phyloP scores from a whole-genome alignment of 30 jellyfish, hydroid and myxozoan species.

The Aurelia aurita complex sp. Pacific region DNA sequence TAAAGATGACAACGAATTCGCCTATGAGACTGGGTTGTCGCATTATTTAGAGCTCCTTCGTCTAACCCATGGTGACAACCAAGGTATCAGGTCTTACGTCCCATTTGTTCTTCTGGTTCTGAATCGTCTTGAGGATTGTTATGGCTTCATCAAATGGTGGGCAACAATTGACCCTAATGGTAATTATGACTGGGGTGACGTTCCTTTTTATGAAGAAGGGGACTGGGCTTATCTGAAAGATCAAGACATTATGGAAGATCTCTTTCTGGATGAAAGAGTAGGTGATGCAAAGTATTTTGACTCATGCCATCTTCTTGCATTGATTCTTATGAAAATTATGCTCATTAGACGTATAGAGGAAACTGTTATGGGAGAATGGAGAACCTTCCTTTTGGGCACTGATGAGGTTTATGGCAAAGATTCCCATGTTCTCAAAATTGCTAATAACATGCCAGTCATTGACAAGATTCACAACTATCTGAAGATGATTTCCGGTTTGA shows the following conservation, averaged over 20 bases:
- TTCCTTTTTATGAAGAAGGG: neutral
- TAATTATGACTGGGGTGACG: neutral
- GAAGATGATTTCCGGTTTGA: neutral
- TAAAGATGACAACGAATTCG: neutral
- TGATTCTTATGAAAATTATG: slow-evolving; percentile 12
- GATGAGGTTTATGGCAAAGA: slow-evolving; percentile 2
- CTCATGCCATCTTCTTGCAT: neutral
- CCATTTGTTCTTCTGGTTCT: slow-evolving; percentile 24
- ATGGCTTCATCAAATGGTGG: slow-evolving; percentile 47
- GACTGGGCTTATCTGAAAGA: neutral
- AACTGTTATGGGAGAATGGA: neutral
- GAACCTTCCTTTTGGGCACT: slow-evolving; percentile 29
- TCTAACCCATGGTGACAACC: slow-evolving; percentile 16
- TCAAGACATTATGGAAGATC: slow-evolving; percentile 20
- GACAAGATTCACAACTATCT: slow-evolving; percentile 1
- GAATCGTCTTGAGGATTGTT: neutral
- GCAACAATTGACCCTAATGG: neutral
- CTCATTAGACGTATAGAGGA: neutral
- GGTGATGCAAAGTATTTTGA: neutral
- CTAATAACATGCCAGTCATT: slow-evolving; percentile 1
- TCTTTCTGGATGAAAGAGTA: neutral
- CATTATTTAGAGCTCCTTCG: slow-evolving; percentile 16
- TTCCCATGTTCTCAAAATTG: slow-evolving; percentile 29
- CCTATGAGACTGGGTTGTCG: slow-evolving; percentile 5
- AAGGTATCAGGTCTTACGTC: neutral